Percentiles rank a stretch among this genome's conserved stretches.
Evolutionary conservation across 2,797 vertebrate species (phyloP).

Genomic region (Delichon dasypus): DNA sequence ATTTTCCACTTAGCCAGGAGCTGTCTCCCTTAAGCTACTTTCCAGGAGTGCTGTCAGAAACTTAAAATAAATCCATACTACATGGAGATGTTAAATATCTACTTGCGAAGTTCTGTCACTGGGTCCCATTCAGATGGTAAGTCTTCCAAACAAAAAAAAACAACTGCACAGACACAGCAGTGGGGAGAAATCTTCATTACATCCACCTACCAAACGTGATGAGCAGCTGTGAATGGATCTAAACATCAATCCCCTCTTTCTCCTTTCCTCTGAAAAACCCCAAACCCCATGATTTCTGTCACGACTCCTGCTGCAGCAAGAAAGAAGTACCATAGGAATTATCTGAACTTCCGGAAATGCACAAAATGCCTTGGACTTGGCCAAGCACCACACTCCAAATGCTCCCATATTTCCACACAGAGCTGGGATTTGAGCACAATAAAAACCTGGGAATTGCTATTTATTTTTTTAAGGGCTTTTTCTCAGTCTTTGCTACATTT

Average conservation of each 20-base stretch:
- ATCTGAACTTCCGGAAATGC: background rate
- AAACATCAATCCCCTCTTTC: background rate
- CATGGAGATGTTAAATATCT: background rate
- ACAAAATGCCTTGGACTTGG: background rate
- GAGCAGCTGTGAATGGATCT: background rate
- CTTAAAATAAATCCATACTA: background rate
- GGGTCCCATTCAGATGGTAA: background rate
- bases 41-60: background rate
- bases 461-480: too few species aligned
- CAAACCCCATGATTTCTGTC: background rate
- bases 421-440: background rate
- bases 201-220: background rate
- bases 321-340: background rate
- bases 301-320: background rate
- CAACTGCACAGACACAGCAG: background rate
- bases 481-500: background rate
- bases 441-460: background rate
- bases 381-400: background rate
- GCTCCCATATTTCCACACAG: background rate
- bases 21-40: background rate
- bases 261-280: background rate
- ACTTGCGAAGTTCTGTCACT: background rate
- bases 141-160: too few species aligned
- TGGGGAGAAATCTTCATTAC: background rate
- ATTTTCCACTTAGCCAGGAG: constrained; percentile 11